Conservation (phyloP, 2,888 invertebrate species). For the Pristionchus exspectatus region DNA sequence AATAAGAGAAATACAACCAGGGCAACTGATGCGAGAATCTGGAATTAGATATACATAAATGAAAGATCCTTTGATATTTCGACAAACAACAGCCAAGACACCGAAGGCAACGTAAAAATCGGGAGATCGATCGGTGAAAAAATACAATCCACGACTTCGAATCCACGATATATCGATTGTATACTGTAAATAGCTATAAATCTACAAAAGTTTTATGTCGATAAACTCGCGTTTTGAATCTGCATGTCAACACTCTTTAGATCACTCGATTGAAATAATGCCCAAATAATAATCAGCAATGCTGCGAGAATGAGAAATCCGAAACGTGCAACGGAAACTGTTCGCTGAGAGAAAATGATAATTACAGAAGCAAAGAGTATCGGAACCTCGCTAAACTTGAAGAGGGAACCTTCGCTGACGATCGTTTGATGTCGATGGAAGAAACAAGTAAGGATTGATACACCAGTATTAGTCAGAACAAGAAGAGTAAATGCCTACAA, state of each 20-base stretch:
- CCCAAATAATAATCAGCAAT: background rate
- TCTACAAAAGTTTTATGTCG: background rate
- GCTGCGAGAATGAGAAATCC: background rate
- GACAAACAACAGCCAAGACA: background rate
- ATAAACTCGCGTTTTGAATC: background rate
- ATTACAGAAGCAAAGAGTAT: too few species aligned
- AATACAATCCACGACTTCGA: background rate
- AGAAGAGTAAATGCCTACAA: background rate
- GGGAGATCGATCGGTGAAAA: background rate
- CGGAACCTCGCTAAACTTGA: background rate
- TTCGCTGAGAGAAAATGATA: background rate
- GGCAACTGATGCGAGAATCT: background rate
- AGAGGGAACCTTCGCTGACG: background rate
- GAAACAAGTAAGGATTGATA: background rate
- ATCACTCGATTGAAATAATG: background rate
- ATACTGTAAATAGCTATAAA: background rate
- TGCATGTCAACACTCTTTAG: background rate
- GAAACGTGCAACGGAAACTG: background rate
- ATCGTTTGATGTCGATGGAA: conserved; percentile 13
- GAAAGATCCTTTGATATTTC: background rate
- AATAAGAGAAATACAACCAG: background rate
- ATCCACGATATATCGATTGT: background rate
- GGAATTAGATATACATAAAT: background rate
- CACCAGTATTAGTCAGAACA: background rate
- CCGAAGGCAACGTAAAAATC: background rate